Evolutionary conservation across 1,140 invertebrate genomes (phyloP), one percentile per base, ranked within the genome.

Genomic region (Melipona quadrifasciata): DNA sequence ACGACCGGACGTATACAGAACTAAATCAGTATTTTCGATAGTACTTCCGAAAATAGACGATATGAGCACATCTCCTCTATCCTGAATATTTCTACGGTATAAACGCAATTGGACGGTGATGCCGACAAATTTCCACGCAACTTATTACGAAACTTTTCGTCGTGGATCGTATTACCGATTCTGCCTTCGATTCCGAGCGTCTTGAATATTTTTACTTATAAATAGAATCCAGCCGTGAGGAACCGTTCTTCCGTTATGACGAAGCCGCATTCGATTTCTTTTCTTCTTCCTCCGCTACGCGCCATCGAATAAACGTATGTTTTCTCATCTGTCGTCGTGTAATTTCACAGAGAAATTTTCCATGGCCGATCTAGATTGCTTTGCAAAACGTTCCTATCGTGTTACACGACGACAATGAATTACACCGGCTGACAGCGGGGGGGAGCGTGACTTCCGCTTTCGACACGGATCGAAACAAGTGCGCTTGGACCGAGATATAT

Each of bases 1-100:
- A 82, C 82, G 39, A 58, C 71, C 27, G 19, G 39, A 64, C 71
- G 75, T 72, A 85, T 76, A 74, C 64, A 74, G 82, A 83, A 86
- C 86, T 72, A 82, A 88, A 89, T 88, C 91, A 81, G 84, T 92
- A 89, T 91, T 92, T 91, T 91, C 86, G 81, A 89, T 86, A 84
- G 82, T 80, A 84, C 17, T 65, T 74, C 77, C 91, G 76, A 87
- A 92, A 92, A 92, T 92, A 92, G 84, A 79, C 61, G 76, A 74
- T 86, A 64, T 71, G 85, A 87, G 74, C 71, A 70, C 53, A 76
- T 82, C 87, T 70, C 64, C 64, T 17, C 34, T 64, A 17, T 67
- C 51, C 10, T 57, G 82, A 85, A 81, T 83, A 87, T 75, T 76
- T 24, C 57, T 6, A 71, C n/a, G 31, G 12, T 27, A 73, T 12